Base-by-base conservation (phyloP, 2,888 invertebrate species). In the Thelaira solivaga region DNA sequence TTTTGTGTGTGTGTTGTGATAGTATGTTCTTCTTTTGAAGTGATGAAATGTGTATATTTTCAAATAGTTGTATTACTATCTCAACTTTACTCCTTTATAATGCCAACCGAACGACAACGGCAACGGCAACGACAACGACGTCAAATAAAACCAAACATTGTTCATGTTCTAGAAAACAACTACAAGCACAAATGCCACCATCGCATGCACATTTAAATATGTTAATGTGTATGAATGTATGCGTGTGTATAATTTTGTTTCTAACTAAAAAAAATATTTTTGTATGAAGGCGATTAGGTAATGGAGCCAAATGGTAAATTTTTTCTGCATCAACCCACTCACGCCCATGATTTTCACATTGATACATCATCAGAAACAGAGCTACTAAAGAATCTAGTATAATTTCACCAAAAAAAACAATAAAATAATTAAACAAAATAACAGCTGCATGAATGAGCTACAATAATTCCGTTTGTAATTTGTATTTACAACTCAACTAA, bases 1-100 rank as follows among this genome's bases (percentile, higher is more conserved):
- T 59, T 65, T 64, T 43, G 20, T 45, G 20, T 62, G 20, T 72
- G 20, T 51, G 34, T 62, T 43, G 41, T 53, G 43, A 10, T 29
- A 39, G 53, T 13, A 45, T 45, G 49, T 57, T 34, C 47, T 26
- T 51, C 51, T 53, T 73, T 74, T 69, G 39, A 74, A 78, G 65
- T 74, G 74, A 71, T 74, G 65, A 78, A 78, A 71, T 78, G 49
- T 78, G 74, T 74, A 65, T 53, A 71, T 78, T 78, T 78, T 71
- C 29, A 68, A 78, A 78, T 61, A 69, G 69, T 71, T 72, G 47
- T 64, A 51, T 57, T 64, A 43, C 39, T 47, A 62, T 75, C 39
- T 43, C 16, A 65, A 73, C 57, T 49, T 72, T 64, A 55, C 36
- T 72, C 55, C 36, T 34, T 61, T 51, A 22, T 36, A 45, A 39